A percentile compares a stretch with the other conserved stretches of the same genome.
phyloP scores from a whole-genome alignment of 53 echinoderm and acorn worm species.

The Henricia sp. region DNA sequence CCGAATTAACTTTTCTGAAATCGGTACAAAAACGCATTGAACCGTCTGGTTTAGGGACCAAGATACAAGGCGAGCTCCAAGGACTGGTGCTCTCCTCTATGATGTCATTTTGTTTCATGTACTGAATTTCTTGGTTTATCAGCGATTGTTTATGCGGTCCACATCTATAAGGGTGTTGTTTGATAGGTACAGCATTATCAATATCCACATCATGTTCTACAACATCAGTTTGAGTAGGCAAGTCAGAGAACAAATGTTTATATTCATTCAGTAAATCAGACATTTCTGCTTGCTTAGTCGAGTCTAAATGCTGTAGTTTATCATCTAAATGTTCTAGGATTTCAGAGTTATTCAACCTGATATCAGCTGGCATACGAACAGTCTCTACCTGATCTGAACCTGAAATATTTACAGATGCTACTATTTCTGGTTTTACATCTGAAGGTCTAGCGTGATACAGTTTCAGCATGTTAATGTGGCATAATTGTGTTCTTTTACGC shows the following conservation, averaged over 20 bases:
- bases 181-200: slow-evolving; percentile 47
- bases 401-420: neutral
- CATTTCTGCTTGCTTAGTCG: slow-evolving; percentile 34
- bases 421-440: neutral
- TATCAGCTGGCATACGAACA: neutral
- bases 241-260: slow-evolving; percentile 58
- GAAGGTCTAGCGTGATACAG: slow-evolving; percentile 17
- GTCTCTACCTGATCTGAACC: neutral
- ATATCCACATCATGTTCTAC: slow-evolving; percentile 65
- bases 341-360: slow-evolving; percentile 48
- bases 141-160: slow-evolving; percentile 53
- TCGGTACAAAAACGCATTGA: slow-evolving; percentile 64
- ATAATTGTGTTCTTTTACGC: slow-evolving; percentile 40
- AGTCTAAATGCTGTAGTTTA: slow-evolving; percentile 48
- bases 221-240: slow-evolving; percentile 30
- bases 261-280: slow-evolving; percentile 17
- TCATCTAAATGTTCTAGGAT: slow-evolving; percentile 39
- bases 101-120: slow-evolving; percentile 34
- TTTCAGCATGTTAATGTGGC: slow-evolving; percentile 82
- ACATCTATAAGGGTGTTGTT: slow-evolving; percentile 70
- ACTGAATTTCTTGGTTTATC: slow-evolving; percentile 17
- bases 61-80: slow-evolving; percentile 47
- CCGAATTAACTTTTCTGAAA: slow-evolving; percentile 70
- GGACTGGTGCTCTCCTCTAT: slow-evolving; percentile 41
- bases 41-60: slow-evolving; percentile 23